phyloP scores from a whole-genome alignment of 2,113 vertebrate genomes.

The Pholis gunnellus region DNA sequence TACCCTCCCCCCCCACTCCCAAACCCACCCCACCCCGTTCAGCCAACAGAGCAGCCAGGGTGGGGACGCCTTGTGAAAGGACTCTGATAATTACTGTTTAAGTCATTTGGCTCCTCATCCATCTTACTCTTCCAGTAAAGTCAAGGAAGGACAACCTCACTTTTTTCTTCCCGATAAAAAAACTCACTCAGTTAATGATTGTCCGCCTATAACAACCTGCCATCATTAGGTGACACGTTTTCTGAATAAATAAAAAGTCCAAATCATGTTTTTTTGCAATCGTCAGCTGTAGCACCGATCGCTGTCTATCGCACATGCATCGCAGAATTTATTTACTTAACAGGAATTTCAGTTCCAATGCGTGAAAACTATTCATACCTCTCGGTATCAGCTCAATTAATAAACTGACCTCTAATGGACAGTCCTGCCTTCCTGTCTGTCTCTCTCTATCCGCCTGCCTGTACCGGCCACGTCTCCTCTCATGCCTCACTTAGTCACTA shows the following conservation, averaged over 20 bases:
- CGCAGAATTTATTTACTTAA: slow-evolving; percentile 11
- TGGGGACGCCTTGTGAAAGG: slow-evolving; percentile 61
- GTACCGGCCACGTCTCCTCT: slow-evolving; percentile 66
- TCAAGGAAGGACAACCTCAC: slow-evolving; percentile 6
- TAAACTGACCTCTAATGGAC: slow-evolving; percentile 53
- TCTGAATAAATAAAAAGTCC: background rate
- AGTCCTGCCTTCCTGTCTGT: slow-evolving; percentile 29
- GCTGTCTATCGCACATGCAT: slow-evolving; percentile 3
- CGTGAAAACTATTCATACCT: slow-evolving; percentile 1
- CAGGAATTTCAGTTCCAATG: background rate
- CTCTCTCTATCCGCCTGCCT: slow-evolving; percentile 35
- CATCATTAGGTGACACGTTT: background rate
- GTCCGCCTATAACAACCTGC: background rate
- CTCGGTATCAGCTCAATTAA: slow-evolving; percentile 21
- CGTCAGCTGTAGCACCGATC: background rate
- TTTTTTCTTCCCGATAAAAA: slow-evolving; percentile 31
- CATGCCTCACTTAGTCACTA: slow-evolving; percentile 78
- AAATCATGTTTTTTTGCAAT: background rate
- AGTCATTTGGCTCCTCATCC: slow-evolving; percentile 28
- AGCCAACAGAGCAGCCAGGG: slow-evolving; percentile 61
- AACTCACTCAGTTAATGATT: background rate
- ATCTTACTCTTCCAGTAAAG: slow-evolving; percentile 19
- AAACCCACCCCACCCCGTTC: slow-evolving; percentile 44
- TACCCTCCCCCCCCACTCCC: slow-evolving; percentile 3
- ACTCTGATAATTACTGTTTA: slow-evolving; percentile 51